phyloP scores from a whole-genome alignment of 2,113 vertebrate species.

The Osmerus eperlanus region DNA sequence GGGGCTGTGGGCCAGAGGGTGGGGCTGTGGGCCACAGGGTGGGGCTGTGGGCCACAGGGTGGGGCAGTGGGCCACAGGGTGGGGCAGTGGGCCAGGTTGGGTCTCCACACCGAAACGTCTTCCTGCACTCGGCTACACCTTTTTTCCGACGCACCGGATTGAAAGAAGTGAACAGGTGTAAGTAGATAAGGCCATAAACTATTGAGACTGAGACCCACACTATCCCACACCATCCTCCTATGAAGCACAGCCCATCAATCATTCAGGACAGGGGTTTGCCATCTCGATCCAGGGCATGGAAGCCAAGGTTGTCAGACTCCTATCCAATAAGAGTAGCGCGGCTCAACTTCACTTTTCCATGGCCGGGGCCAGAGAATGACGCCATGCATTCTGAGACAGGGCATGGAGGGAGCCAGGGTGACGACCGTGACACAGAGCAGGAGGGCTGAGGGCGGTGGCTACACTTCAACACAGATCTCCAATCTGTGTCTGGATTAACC shows the following conservation, averaged over 20 bases:
- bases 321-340: conserved; percentile 35
- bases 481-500: no score
- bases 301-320: conserved; percentile 49
- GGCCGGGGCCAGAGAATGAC: conserved; percentile 52
- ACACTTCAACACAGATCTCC: no score
- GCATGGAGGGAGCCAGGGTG: background rate
- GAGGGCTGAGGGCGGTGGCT: no score
- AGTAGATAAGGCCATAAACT: conserved; percentile 19
- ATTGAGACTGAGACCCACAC: no score
- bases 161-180: background rate
- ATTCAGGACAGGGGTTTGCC: conserved; percentile 33
- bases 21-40: conserved; percentile 10
- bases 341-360: conserved; percentile 65
- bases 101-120: background rate
- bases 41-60: background rate
- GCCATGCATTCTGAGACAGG: conserved; percentile 24
- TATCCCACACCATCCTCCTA: conserved; percentile 30
- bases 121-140: background rate
- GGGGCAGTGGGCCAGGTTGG: no score
- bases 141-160: background rate
- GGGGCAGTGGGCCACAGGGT: background rate
- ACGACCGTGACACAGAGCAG: no score
- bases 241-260: conserved; percentile 45
- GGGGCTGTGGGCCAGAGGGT: conserved; percentile 4
- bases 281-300: conserved; percentile 13